These are phyloP conservation scores for Telmatochromis sp. DNA, from an alignment of 2,113 vertebrate species.

Conservation along the genomic window DNA sequence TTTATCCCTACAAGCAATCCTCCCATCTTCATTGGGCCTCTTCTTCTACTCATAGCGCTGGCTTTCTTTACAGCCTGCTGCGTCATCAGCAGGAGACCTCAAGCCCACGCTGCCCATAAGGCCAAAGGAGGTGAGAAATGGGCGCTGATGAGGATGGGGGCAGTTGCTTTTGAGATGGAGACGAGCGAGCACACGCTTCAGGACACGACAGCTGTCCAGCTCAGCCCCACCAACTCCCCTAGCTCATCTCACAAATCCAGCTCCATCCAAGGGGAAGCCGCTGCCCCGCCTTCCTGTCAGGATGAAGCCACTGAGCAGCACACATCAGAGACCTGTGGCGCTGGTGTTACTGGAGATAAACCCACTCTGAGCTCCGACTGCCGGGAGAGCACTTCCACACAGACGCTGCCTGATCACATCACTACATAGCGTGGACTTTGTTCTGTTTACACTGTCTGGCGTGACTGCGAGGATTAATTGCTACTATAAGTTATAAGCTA, in stretches of 20 bases:
- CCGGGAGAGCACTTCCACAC: neutral
- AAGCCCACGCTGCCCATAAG: constrained; percentile 41
- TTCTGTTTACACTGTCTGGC: too few relatives aligned
- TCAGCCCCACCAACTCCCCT: constrained; percentile 85
- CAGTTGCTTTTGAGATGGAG: constrained; percentile 86
- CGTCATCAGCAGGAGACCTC: constrained; percentile 76
- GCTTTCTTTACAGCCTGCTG: constrained; percentile 86
- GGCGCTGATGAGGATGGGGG: constrained; percentile 75
- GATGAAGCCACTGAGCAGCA: neutral
- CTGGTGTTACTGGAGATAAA: constrained; percentile 39
- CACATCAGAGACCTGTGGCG: neutral
- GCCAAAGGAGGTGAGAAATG: constrained; percentile 67
- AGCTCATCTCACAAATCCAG: constrained; percentile 67
- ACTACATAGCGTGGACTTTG: neutral
- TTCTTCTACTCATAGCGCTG: constrained; percentile 81
- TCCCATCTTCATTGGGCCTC: constrained; percentile 85
- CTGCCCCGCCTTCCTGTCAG: neutral
- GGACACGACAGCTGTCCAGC: constrained; percentile 88
- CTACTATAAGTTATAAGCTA: too few relatives aligned
- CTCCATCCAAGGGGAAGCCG: constrained; percentile 54
- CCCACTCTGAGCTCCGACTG: neutral
- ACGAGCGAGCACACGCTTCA: constrained; percentile 90
- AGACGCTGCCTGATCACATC: neutral
- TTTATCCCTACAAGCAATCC: constrained; percentile 79
- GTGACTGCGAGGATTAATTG: too few relatives aligned